Base-by-base conservation (phyloP, 1,140 invertebrate genomes). In the Cecropterus lyciades region DNA sequence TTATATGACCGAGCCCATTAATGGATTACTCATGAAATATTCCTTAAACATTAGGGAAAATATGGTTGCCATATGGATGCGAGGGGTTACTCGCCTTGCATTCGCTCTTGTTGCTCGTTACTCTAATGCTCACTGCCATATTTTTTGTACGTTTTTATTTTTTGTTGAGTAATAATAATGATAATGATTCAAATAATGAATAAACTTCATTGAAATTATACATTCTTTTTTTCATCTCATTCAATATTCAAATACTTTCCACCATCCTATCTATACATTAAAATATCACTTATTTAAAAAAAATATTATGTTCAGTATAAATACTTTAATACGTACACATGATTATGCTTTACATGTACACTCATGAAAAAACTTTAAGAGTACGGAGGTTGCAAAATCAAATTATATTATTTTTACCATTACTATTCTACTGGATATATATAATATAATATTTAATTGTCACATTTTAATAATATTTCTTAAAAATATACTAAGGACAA, bases 61-160 rank as follows among this genome's bases (percentile, higher is more conserved):
- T 42, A 60, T 51, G 45, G 57, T 62, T 70, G 73, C 67, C 67
- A 75, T 72, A 68, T 20, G 63, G 48, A 17, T 52, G 73, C 42
- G 52, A 33, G 65, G 52, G 33, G 49, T 69, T 67, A 69, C 68
- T 68, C 43, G 64, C 42, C 66, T 57, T 51, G 65, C 51, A 72
- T 73, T 69, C 43, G 52, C 53, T 68, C 30, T 77, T 69, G 49
- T 60, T 67, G 56, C 64, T 75, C 51, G 59, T 72, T 77, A 52
- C 72, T 73, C 65, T 73, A 71, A 78, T 80, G 72, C 70, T 73
- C 70, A 86, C 79, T 88, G 84, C 85, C 83, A 88, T 85, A 80
- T 81, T 82, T 85, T 82, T 83, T n/a, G 74, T 84, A 83, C 70
- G 43, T 81, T 85, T 80, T 73, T 83, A 69, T 71, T 80, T 65